phyloP scores from a whole-genome alignment of 2,888 invertebrate species.

The Balanococcus diminutus region DNA sequence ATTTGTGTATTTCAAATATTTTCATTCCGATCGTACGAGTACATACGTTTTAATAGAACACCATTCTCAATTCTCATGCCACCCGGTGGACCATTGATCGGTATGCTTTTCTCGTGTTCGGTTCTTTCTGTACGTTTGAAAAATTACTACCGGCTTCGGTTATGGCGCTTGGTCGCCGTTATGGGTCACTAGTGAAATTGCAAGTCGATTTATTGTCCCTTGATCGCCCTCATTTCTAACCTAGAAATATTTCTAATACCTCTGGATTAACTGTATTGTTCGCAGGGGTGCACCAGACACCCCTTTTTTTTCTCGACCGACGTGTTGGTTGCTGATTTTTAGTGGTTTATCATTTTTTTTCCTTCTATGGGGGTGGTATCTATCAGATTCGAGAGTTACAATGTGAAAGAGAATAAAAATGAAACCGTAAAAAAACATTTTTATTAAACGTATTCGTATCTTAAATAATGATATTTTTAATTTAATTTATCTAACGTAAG shows the following conservation, averaged over 20 bases:
- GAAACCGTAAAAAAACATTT: too few species aligned
- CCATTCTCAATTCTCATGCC: not conserved
- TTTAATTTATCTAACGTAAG: too few species aligned
- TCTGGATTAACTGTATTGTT: not conserved
- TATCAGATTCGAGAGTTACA: too few species aligned
- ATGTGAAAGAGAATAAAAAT: too few species aligned
- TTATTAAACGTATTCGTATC: too few species aligned
- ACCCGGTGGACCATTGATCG: not conserved
- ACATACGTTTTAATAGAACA: not conserved
- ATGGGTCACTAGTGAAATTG: not conserved
- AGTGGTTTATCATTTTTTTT: not conserved
- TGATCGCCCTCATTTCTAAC: not conserved
- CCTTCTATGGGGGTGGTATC: not conserved
- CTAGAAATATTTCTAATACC: not conserved
- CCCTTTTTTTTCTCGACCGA: too few species aligned
- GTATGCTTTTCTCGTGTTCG: not conserved
- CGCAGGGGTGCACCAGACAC: not conserved
- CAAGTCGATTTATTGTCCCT: not conserved
- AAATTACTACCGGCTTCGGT: not conserved
- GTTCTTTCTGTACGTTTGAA: not conserved
- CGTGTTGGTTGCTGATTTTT: not conserved
- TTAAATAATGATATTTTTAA: too few species aligned
- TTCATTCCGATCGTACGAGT: too few species aligned
- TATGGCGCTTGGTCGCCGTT: not conserved
- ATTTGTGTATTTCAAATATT: slow-evolving; percentile 22